These are phyloP conservation scores for Corydoras maculifer DNA, from an alignment of 2,113 vertebrate species.

Conservation along the genomic window DNA sequence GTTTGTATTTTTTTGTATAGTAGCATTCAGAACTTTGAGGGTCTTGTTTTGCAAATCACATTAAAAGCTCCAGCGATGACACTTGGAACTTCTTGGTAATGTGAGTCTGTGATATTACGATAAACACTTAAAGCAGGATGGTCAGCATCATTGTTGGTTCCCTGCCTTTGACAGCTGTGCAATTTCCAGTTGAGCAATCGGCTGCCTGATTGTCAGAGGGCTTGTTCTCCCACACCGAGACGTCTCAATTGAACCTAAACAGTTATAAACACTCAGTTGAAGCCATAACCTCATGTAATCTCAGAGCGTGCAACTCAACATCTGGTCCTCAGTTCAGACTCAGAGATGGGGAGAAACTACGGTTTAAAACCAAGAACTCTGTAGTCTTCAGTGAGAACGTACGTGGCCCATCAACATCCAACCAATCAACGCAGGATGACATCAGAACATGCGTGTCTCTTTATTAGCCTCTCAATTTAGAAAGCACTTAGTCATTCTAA, in stretches of 20 bases:
- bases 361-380: too few species aligned
- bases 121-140: neutral
- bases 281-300: neutral
- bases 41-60: neutral
- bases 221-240: neutral
- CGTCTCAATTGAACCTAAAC: neutral
- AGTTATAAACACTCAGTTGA: neutral
- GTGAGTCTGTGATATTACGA: neutral
- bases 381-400: too few species aligned
- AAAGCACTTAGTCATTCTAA: too few species aligned
- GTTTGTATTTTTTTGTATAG: too few species aligned
- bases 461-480: too few species aligned
- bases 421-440: too few species aligned
- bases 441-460: too few species aligned
- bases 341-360: too few species aligned
- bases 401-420: too few species aligned
- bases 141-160: neutral
- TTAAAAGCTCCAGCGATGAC: neutral
- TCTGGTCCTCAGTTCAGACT: neutral
- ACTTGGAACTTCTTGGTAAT: neutral
- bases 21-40: neutral
- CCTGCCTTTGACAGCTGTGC: constrained; percentile 27
- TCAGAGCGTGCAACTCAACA: neutral
- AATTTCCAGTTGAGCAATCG: constrained; percentile 16
- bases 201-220: constrained; percentile 1